Evolutionary conservation across 2,797 vertebrate genomes (phyloP), one percentile per base, ranked within the genome.

Genomic region (Oceanodroma leucorhoa): DNA sequence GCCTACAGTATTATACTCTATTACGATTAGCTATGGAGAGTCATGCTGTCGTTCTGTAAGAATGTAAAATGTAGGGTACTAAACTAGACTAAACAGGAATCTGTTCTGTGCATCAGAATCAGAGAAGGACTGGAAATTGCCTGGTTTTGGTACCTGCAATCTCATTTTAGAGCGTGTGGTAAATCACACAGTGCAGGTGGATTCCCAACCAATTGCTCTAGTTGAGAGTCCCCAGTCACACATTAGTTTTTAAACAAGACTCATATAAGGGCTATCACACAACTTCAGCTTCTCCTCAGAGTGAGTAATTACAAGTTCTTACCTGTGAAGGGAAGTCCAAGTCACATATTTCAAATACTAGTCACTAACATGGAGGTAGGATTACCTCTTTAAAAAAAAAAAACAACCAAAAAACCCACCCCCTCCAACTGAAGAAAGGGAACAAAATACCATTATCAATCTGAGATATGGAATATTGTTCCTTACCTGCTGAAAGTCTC

Each of bases 401-500:
- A 4, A n/a, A 22, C 50, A 82, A 66, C 46, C 0, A 26, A 57
- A 67, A 82, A 82, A 19, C 4, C 4, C 10, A 36, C 13, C 38
- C 10, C 30, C 26, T 3, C 14, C 10, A 55, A 13, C 30, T 22
- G 5, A 75, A 91, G 61, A 69, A 88, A 24, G 0, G 4, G 7
- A 92, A 55, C 29, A 65, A 61, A 94, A 73, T 11, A 60, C 7
- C 1, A 2, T 57, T 61, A 48, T 17, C 48, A 73, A 14, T 23
- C 20, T 32, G 20, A 60, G 5, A 54, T 17, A 62, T 6, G 11
- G 14, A 41, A 32, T 55, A 41, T 7, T 46, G 16, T 6, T 69
- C 40, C 88, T 96, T 97, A 99, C 99, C 98, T 98, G 93, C 5
- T 98, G 96, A 65, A 99, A 96, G 96, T 99, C 99, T 95, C 99